Base-by-base conservation (phyloP, 2,888 invertebrate genomes). In the Cephalotes varians region DNA sequence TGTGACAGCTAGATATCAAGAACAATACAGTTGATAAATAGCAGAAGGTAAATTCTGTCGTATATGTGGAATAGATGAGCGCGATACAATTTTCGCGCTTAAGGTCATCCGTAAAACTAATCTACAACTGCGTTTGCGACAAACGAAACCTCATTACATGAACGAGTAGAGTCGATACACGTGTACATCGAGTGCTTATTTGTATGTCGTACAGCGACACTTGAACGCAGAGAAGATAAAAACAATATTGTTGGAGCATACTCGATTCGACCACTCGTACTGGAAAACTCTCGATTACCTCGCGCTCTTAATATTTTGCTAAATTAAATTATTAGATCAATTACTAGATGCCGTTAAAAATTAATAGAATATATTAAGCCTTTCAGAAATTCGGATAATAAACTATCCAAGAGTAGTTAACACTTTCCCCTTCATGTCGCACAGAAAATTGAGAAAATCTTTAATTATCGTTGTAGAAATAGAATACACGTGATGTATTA, bases 41-140 rank as follows among this genome's bases (percentile, higher is more conserved):
- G 21, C 18, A 12, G 60, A 73, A 28, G 49, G n/a, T 64, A 76
- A 64, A 65, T 81, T 76, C 28, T 15, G 51, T 40, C 44, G n/a
- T 60, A 25, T 34, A 12, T 28, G n/a, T 9, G 15, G 6, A 71
- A 47, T 47, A 47, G 28, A 67, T 58, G n/a, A 18, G 21, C 4
- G n/a, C 56, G 72, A 62, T 83, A 65, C 37, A 47, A 51, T 58
- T 83, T 69, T 21, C 51, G 21, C 44, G 49, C 31, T 37, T 79
- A 73, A 84, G 72, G 84, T 79, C 77, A 69, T 47, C 67, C 60
- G 54, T 15, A 49, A 64, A 72, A 81, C 81, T 83, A 67, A 81
- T 69, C 69, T 56, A 28, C 44, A 51, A 60, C 21, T 10, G 40
- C 60, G 40, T 9, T 49, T n/a, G 60, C 28, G 37, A 74, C 47